These are phyloP conservation scores for Vidua macroura DNA, from an alignment of 2,113 vertebrate species.

Conservation along the genomic window DNA sequence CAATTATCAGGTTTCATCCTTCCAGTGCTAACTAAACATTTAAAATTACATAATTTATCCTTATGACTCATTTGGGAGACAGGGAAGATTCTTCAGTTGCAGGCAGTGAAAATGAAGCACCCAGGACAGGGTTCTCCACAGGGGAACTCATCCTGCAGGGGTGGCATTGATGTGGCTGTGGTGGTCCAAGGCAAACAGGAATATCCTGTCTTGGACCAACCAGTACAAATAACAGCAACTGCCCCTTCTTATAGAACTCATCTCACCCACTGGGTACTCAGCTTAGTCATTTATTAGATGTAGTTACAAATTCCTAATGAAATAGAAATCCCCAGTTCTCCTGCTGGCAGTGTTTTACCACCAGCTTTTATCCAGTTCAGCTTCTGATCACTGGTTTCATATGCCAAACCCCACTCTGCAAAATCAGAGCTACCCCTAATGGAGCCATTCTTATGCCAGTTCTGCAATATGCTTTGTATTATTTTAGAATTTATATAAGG, in stretches of 20 bases:
- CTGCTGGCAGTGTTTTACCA: not conserved
- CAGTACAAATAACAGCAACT: not conserved
- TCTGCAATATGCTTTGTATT: not conserved
- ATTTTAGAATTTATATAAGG: not conserved
- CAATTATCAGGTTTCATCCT: not conserved
- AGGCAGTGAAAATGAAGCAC: not conserved
- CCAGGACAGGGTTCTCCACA: not conserved
- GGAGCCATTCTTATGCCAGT: not conserved
- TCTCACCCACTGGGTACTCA: not conserved
- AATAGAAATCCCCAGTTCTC: not conserved
- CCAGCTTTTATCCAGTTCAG: not conserved
- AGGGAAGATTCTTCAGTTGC: not conserved
- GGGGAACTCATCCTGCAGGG: not conserved
- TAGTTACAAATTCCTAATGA: not conserved
- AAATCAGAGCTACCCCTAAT: not conserved
- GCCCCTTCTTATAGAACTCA: not conserved
- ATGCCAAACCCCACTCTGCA: not conserved
- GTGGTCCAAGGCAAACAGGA: not conserved
- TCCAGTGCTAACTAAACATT: slow-evolving; percentile 21
- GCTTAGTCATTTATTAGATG: not conserved
- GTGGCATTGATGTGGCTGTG: not conserved
- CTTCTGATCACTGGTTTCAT: not conserved
- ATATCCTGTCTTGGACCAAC: not conserved
- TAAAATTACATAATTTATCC: slow-evolving; percentile 6
- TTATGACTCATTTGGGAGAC: slow-evolving; percentile 14